Percentiles rank a stretch among this genome's conserved stretches.
These are phyloP conservation scores for Setipinna tenuifilis DNA, from an alignment of 2,797 vertebrate species.

Conservation along the genomic window DNA sequence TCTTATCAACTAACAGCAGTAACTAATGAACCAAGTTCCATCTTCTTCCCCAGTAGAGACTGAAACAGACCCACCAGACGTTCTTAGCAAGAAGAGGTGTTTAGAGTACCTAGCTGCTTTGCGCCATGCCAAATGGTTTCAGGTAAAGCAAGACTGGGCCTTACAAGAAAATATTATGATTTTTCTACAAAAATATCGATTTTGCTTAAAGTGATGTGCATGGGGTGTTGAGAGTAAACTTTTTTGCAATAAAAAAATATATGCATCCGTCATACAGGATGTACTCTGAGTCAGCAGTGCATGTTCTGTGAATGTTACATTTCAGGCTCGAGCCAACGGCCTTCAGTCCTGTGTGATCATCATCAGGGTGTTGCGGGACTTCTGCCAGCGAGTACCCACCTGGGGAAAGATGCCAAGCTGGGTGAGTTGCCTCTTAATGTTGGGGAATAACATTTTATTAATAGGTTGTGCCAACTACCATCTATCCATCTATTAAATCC, in stretches of 20 bases:
- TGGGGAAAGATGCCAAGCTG: conserved; percentile 83
- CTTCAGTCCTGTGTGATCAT: conserved; percentile 86
- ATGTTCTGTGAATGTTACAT: neutral
- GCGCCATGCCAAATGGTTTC: conserved; percentile 88
- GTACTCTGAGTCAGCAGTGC: neutral
- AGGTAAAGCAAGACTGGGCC: conserved; percentile 69
- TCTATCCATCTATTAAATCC: neutral
- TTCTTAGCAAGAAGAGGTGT: conserved; percentile 78
- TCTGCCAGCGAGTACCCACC: conserved; percentile 81
- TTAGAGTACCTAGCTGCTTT: conserved; percentile 81
- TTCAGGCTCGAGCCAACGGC: conserved; percentile 82
- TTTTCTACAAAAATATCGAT: neutral
- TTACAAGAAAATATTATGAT: neutral
- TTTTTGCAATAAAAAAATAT: neutral
- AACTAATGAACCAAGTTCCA: conserved; percentile 46
- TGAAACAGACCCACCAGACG: conserved; percentile 70
- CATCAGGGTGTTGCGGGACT: conserved; percentile 81
- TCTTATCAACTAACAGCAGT: conserved; percentile 1
- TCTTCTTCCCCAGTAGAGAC: conserved; percentile 45
- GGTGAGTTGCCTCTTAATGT: conserved; percentile 66
- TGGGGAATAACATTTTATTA: neutral
- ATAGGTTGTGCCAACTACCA: neutral
- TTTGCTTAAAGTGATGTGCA: neutral
- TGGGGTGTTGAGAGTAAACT: neutral
- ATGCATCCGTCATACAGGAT: neutral